A percentile compares a stretch with the other conserved stretches of the same genome.
Evolutionary conservation across 2,797 vertebrate species (phyloP).

Genomic region (Monodelphis domestica): DNA sequence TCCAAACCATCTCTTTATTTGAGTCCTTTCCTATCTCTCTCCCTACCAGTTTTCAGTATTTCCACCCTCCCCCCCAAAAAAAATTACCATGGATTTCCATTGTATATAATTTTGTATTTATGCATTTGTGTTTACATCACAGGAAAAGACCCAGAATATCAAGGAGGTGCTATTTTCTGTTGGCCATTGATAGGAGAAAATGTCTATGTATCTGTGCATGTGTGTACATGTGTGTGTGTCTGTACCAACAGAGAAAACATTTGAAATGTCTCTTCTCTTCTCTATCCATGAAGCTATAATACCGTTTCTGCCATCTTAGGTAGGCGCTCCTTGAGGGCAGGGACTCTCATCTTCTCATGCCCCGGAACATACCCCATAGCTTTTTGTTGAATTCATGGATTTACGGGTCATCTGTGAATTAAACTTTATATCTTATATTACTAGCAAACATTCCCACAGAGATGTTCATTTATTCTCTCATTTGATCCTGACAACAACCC

Average conservation of each 20-base stretch:
- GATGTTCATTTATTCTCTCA: not conserved
- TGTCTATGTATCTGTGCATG: not conserved
- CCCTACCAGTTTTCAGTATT: not conserved
- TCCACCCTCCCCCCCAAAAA: not conserved
- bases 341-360: not conserved
- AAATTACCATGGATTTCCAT: not conserved
- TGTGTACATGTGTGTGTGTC: not conserved
- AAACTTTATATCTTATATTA: not conserved
- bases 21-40: not conserved
- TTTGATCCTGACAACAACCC: not conserved
- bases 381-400: not conserved
- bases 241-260: too few relatives aligned
- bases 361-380: not conserved
- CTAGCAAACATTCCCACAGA: not conserved
- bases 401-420: not conserved
- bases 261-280: slow-evolving; percentile 15
- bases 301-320: not conserved
- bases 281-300: slow-evolving; percentile 31
- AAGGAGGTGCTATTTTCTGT: slow-evolving; percentile 15
- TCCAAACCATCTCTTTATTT: not conserved
- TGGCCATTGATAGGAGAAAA: slow-evolving; percentile 35
- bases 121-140: not conserved
- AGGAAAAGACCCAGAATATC: slow-evolving; percentile 18
- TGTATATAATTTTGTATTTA: not conserved
- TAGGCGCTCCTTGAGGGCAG: not conserved